phyloP scores from a whole-genome alignment of 2,113 vertebrate genomes.

The Hydropotes inermis region DNA sequence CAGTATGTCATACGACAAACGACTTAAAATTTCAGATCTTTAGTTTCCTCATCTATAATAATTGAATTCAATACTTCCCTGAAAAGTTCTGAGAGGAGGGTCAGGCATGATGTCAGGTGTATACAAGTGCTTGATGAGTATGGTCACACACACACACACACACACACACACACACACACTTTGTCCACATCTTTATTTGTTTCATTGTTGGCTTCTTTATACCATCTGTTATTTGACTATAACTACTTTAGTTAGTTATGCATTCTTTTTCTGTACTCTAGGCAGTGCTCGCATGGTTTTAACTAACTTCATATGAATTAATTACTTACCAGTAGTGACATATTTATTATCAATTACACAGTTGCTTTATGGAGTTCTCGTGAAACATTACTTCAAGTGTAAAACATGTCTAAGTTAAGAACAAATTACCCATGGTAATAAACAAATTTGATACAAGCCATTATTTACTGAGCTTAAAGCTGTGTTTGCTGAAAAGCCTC shows the following conservation, averaged over 20 bases:
- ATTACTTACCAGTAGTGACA: conserved; percentile 67
- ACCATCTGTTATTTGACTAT: neutral
- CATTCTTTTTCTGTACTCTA: conserved; percentile 40
- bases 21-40: neutral
- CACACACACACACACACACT: neutral
- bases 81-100: neutral
- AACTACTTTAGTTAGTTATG: conserved; percentile 29
- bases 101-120: neutral
- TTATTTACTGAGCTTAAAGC: conserved; percentile 64
- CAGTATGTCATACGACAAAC: neutral
- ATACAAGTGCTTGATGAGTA: neutral
- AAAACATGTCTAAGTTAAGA: conserved; percentile 72
- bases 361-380: conserved; percentile 61
- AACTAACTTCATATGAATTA: conserved; percentile 63
- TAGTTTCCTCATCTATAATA: neutral
- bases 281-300: conserved; percentile 16
- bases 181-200: neutral
- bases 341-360: conserved; percentile 72
- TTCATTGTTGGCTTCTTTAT: neutral
- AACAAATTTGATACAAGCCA: conserved; percentile 68
- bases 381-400: conserved; percentile 69
- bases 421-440: conserved; percentile 69
- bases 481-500: conserved; percentile 61
- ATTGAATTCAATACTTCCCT: neutral
- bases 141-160: neutral